A percentile compares a stretch with the other conserved stretches of the same genome.
Conservation (phyloP, 2,113 vertebrate species). For the Brachypodius melanocephalos region DNA sequence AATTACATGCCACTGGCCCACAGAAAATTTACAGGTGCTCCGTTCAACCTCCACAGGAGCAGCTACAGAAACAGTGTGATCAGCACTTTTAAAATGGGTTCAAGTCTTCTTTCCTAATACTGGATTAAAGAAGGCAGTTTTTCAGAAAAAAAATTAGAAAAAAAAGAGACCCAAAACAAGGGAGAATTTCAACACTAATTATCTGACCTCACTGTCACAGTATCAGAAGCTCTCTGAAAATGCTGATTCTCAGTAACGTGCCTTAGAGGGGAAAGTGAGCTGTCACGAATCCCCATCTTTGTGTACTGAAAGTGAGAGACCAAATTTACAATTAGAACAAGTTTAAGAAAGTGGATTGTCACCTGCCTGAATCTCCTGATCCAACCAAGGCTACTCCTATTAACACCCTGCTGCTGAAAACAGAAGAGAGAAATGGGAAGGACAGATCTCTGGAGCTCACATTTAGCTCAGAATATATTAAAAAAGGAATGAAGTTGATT, state of each 20-base stretch:
- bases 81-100: neutral
- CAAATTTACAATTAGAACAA: neutral
- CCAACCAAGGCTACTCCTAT: neutral
- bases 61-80: neutral
- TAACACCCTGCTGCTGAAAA: neutral
- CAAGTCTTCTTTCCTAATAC: neutral
- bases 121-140: neutral
- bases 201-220: neutral
- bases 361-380: neutral
- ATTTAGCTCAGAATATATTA: neutral
- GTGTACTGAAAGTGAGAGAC: neutral
- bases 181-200: neutral
- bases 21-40: neutral
- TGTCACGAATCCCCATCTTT: neutral
- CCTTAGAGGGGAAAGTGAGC: neutral
- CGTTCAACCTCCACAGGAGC: neutral
- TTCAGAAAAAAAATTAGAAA: neutral
- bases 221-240: neutral
- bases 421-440: neutral
- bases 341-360: neutral
- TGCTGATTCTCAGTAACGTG: accelerated
- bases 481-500: neutral
- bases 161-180: neutral
- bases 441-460: neutral
- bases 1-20: neutral